A percentile compares a stretch with the other conserved stretches of the same genome.
These are phyloP conservation scores for Labeo calbasu DNA, from an alignment of 2,797 vertebrate genomes.

Conservation along the genomic window DNA sequence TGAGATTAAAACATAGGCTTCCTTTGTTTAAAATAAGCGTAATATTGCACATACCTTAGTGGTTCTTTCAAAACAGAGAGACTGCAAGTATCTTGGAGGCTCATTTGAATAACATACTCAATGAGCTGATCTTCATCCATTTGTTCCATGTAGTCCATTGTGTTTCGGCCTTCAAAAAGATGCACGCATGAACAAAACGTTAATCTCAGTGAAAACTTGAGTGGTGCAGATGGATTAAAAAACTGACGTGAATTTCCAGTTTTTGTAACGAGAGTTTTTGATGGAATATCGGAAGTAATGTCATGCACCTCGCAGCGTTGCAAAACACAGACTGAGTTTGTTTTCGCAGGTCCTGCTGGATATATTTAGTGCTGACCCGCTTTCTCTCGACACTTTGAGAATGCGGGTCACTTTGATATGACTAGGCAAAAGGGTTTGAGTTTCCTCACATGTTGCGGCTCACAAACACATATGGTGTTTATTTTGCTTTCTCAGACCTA, in stretches of 20 bases:
- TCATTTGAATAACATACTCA: constrained; percentile 81
- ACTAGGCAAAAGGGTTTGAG: neutral
- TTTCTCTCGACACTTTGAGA: constrained; percentile 61
- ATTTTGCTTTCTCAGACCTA: neutral
- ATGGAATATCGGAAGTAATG: neutral
- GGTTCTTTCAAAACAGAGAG: constrained; percentile 58
- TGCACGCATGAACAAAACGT: neutral
- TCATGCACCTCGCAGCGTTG: neutral
- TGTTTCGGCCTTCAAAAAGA: constrained; percentile 8
- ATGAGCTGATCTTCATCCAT: constrained; percentile 80
- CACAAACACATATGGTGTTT: neutral
- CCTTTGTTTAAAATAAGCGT: neutral
- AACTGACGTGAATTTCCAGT: neutral
- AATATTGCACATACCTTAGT: constrained; percentile 71
- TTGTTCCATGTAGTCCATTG: constrained; percentile 78
- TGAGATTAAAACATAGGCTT: neutral
- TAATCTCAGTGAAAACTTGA: neutral
- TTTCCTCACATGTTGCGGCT: neutral
- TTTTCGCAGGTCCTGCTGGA: constrained; percentile 58
- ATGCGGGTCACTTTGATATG: constrained; percentile 14
- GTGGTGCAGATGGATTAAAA: neutral
- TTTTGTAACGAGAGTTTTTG: neutral
- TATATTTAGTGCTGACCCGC: constrained; percentile 91
- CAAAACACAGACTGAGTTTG: constrained; percentile 71
- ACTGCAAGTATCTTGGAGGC: constrained; percentile 80